Conservation (phyloP, 2,888 invertebrate genomes). For the Cephus rjabovi region DNA sequence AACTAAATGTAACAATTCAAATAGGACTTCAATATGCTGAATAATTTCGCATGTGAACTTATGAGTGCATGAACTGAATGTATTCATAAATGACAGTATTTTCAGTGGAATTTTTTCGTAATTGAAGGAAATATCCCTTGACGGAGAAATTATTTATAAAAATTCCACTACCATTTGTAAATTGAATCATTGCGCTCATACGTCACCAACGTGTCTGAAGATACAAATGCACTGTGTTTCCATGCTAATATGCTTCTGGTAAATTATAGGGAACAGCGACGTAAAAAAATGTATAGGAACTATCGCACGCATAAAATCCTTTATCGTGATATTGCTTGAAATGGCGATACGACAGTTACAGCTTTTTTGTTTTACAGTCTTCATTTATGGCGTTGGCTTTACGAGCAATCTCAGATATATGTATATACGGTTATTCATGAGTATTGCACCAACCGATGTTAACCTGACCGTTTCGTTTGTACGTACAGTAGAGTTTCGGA, state of each 20-base stretch:
- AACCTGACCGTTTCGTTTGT: background rate
- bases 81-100: background rate
- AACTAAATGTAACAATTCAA: background rate
- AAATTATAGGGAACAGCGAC: background rate
- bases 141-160: background rate
- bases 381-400: background rate
- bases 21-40: background rate
- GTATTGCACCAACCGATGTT: background rate
- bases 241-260: background rate
- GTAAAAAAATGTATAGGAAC: background rate
- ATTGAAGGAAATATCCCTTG: background rate
- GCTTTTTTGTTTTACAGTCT: background rate
- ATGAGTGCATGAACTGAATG: background rate
- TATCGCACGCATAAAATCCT: background rate
- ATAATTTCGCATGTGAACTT: background rate
- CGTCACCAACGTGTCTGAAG: background rate
- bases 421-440: background rate
- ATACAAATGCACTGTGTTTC: background rate
- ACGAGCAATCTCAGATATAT: background rate
- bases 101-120: background rate
- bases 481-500: background rate
- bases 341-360: background rate
- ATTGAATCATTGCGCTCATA: background rate
- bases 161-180: background rate
- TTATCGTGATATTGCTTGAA: background rate